Percentiles rank a stretch among this genome's conserved stretches.
These are phyloP conservation scores for Hippocampus abdominalis DNA, from an alignment of 2,113 vertebrate genomes.

Conservation along the genomic window DNA sequence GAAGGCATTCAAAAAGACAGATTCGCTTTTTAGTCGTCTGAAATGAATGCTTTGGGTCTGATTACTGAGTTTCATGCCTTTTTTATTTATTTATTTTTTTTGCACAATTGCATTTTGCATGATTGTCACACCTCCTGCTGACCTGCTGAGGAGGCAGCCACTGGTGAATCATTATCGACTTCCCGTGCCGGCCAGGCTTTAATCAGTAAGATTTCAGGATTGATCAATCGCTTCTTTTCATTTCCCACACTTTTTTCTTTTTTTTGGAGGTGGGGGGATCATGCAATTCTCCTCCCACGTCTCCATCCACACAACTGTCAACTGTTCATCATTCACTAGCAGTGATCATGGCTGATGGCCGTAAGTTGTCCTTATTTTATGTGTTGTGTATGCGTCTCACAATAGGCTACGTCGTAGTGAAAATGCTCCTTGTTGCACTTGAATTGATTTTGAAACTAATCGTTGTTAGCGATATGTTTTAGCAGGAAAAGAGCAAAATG, in stretches of 20 bases:
- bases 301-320: not conserved
- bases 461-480: not conserved
- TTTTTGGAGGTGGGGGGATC: constrained; percentile 40
- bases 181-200: constrained; percentile 43
- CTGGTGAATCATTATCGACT: constrained; percentile 53
- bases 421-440: constrained; percentile 17
- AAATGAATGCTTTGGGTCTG: not conserved
- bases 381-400: not conserved
- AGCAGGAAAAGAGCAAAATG: constrained; percentile 11
- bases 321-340: constrained; percentile 36
- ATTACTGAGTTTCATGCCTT: not conserved
- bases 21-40: constrained; percentile 7
- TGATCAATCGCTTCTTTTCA: constrained; percentile 71
- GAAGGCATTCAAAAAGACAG: constrained; percentile 3
- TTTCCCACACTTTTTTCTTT: constrained; percentile 63
- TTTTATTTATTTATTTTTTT: constrained; percentile 4
- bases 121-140: constrained; percentile 11
- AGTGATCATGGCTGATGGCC: constrained; percentile 31
- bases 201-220: constrained; percentile 63
- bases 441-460: constrained; percentile 36
- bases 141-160: constrained; percentile 51
- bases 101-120: not conserved
- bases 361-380: not conserved
- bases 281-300: constrained; percentile 38
- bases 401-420: not conserved